A percentile compares a stretch with the other conserved stretches of the same genome.
These are phyloP conservation scores for Heliconius eleuchia DNA, from an alignment of 1,140 invertebrate species.

Conservation along the genomic window DNA sequence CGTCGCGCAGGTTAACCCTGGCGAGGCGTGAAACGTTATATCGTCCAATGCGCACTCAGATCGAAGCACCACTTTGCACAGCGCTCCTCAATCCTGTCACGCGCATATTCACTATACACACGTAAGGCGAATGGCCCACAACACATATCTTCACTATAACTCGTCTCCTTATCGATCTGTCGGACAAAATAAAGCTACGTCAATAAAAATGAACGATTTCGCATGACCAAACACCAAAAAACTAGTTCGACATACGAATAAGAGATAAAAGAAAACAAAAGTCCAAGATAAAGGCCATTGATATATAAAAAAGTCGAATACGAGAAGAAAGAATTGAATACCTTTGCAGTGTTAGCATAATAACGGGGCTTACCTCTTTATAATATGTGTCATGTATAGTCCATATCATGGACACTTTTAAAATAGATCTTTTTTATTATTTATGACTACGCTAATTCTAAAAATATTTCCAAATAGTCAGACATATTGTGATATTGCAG, in stretches of 20 bases:
- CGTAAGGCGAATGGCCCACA: constrained; percentile 59
- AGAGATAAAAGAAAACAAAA: constrained; percentile 79
- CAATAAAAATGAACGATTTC: constrained; percentile 55
- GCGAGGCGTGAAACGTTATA: constrained; percentile 52
- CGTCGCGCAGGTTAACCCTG: constrained; percentile 49
- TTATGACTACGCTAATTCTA: constrained; percentile 70
- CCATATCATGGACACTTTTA: constrained; percentile 63
- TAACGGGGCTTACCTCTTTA: constrained; percentile 57
- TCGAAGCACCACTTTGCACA: constrained; percentile 51
- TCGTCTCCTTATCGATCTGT: constrained; percentile 77
- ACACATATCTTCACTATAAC: constrained; percentile 70
- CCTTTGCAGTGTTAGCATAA: constrained; percentile 46
- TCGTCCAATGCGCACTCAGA: constrained; percentile 55
- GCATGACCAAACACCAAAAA: constrained; percentile 55
- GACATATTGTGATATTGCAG: constrained; percentile 82
- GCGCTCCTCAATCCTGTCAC: constrained; percentile 68
- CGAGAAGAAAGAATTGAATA: constrained; percentile 63
- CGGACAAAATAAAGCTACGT: constrained; percentile 68
- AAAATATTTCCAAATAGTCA: constrained; percentile 80
- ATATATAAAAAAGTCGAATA: constrained; percentile 77
- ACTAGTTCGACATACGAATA: constrained; percentile 63
- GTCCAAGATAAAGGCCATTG: constrained; percentile 77
- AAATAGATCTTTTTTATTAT: constrained; percentile 57
- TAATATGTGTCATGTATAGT: constrained; percentile 66
- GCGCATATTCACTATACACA: constrained; percentile 68